Percentiles rank a stretch among this genome's conserved stretches.
These are phyloP conservation scores for Acrocyrtus sp. DNA, from an alignment of 2,888 invertebrate species.

Conservation along the genomic window DNA sequence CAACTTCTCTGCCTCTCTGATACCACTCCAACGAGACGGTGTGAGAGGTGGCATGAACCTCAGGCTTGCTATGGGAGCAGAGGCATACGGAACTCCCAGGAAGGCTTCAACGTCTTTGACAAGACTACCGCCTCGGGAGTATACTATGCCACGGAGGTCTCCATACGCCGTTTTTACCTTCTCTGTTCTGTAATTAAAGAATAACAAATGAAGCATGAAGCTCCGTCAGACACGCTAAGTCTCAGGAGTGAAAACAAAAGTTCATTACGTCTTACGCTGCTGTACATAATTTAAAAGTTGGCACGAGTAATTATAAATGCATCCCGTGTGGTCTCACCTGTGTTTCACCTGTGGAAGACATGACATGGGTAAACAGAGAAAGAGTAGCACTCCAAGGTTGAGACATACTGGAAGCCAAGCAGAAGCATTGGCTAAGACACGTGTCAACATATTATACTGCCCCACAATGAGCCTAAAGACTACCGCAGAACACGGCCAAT, in stretches of 20 bases:
- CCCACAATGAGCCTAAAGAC: slow-evolving; percentile 41
- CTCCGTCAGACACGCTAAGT: too few species aligned
- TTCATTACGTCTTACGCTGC: too few species aligned
- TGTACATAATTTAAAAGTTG: neutral
- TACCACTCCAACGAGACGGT: slow-evolving; percentile 90
- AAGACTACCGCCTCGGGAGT: slow-evolving; percentile 60
- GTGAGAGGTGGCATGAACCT: slow-evolving; percentile 97
- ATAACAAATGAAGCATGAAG: neutral
- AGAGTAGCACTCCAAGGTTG: slow-evolving; percentile 60
- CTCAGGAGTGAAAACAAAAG: neutral
- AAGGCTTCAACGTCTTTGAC: slow-evolving; percentile 62
- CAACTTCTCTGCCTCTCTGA: slow-evolving; percentile 86
- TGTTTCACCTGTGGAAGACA: slow-evolving; percentile 63
- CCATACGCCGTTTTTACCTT: slow-evolving; percentile 63
- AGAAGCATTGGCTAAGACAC: slow-evolving; percentile 56
- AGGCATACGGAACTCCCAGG: slow-evolving; percentile 84
- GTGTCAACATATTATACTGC: slow-evolving; percentile 54
- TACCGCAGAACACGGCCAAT: slow-evolving; percentile 52
- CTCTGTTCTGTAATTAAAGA: slow-evolving; percentile 50
- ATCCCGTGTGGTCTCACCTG: slow-evolving; percentile 53
- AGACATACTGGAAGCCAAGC: slow-evolving; percentile 62
- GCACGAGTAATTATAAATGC: neutral
- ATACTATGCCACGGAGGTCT: slow-evolving; percentile 61
- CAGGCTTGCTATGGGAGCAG: slow-evolving; percentile 86
- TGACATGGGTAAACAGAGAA: slow-evolving; percentile 59